A percentile compares a stretch with the other conserved stretches of the same genome.
phyloP scores from a whole-genome alignment of 2,888 invertebrate species.

The Chirona hameri region DNA sequence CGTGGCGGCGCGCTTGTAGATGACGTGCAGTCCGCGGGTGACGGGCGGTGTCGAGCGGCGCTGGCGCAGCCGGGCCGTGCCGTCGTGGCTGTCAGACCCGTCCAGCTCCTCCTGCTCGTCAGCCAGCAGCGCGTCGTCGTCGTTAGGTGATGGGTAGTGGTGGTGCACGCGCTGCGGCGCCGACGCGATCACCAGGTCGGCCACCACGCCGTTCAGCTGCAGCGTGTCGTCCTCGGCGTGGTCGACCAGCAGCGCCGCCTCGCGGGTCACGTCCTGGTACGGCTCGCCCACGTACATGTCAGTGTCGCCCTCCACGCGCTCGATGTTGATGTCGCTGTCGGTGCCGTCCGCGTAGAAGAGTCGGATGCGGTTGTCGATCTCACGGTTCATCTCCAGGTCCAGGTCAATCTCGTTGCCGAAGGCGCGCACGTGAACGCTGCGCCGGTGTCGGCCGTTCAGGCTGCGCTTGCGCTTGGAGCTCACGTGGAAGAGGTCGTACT shows the following conservation, averaged over 20 bases:
- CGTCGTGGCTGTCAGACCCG: background rate
- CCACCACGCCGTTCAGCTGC: constrained; percentile 1
- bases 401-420: constrained; percentile 22
- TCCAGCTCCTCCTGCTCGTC: background rate
- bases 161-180: background rate
- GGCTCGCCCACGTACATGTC: constrained; percentile 4
- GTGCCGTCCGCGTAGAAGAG: background rate
- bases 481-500: constrained; percentile 23
- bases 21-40: constrained; percentile 1
- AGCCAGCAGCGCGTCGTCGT: background rate
- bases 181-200: constrained; percentile 11
- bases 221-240: constrained; percentile 25
- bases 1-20: background rate
- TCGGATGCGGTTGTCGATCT: background rate
- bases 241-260: constrained; percentile 22
- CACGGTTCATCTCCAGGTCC: background rate
- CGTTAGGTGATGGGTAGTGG: background rate
- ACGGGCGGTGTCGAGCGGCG: constrained; percentile 6
- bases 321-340: background rate
- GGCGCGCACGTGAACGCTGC: constrained; percentile 23
- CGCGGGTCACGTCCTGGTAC: constrained; percentile 1
- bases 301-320: constrained; percentile 23
- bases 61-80: background rate
- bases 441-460: background rate
- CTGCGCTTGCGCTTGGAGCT: background rate